Conservation (phyloP, 2,113 vertebrate species). For the Speoplatyrhinus poulsoni region DNA sequence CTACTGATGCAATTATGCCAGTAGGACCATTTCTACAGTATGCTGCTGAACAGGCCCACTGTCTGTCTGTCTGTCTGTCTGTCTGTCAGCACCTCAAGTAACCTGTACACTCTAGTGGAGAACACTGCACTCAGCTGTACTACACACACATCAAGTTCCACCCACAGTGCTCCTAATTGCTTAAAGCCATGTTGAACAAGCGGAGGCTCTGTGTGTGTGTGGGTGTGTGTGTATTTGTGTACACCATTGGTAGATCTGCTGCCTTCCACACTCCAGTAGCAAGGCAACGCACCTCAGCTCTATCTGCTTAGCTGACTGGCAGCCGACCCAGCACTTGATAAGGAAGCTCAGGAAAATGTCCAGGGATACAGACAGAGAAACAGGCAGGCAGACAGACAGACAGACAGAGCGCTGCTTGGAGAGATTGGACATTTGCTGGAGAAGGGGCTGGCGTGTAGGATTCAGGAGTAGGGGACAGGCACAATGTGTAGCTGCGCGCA, state of each 20-base stretch:
- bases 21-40: conserved; percentile 4
- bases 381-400: background rate
- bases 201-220: background rate
- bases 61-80: conserved; percentile 29
- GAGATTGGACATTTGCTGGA: background rate
- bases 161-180: conserved; percentile 38
- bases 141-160: conserved; percentile 23
- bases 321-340: conserved; percentile 46
- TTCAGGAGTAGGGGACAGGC: background rate
- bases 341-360: conserved; percentile 30
- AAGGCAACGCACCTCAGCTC: conserved; percentile 22
- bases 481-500: background rate
- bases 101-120: background rate
- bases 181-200: conserved; percentile 17
- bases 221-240: background rate
- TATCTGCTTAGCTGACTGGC: conserved; percentile 51
- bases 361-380: conserved; percentile 1
- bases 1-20: conserved; percentile 19
- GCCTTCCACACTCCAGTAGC: conserved; percentile 16
- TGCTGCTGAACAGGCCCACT: conserved; percentile 5
- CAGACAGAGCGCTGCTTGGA: conserved; percentile 3
- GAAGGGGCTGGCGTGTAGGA: background rate
- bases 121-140: background rate
- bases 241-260: background rate
- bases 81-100: background rate